These are phyloP conservation scores for Phthorimaea operculella DNA, from an alignment of 1,140 invertebrate species.

Conservation along the genomic window DNA sequence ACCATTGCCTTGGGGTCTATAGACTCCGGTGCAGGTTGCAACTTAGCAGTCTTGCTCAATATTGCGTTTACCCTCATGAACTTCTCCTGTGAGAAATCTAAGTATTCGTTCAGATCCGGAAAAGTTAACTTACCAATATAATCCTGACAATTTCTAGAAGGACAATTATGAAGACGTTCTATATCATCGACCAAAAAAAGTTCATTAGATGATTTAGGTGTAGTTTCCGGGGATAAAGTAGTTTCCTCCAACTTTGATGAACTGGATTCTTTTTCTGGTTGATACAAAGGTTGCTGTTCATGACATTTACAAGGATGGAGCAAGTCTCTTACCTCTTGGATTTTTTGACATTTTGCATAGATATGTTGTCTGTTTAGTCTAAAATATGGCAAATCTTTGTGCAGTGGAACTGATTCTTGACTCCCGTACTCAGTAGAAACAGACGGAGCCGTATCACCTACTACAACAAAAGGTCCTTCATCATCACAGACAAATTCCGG, in stretches of 20 bases:
- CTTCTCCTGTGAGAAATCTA: slow-evolving; percentile 51
- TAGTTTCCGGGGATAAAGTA: not conserved
- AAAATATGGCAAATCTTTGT: slow-evolving; percentile 46
- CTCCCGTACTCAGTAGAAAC: slow-evolving; percentile 39
- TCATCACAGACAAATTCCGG: slow-evolving; percentile 21
- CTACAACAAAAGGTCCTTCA: slow-evolving; percentile 37
- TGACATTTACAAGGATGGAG: slow-evolving; percentile 41
- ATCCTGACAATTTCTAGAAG: slow-evolving; percentile 32
- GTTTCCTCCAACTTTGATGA: not conserved
- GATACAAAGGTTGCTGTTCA: slow-evolving; percentile 3
- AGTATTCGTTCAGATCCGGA: slow-evolving; percentile 35
- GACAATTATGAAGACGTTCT: slow-evolving; percentile 36
- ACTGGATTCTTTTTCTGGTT: not conserved
- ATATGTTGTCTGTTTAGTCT: slow-evolving; percentile 43
- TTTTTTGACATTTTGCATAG: slow-evolving; percentile 56
- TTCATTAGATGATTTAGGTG: slow-evolving; percentile 21
- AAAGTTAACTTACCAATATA: slow-evolving; percentile 27
- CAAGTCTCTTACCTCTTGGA: slow-evolving; percentile 43
- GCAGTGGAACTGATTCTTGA: slow-evolving; percentile 40
- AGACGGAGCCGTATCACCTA: slow-evolving; percentile 37
- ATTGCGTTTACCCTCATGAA: slow-evolving; percentile 37
- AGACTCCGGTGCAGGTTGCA: slow-evolving; percentile 16
- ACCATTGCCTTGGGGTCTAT: slow-evolving; percentile 32
- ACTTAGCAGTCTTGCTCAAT: slow-evolving; percentile 19
- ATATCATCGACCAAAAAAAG: slow-evolving; percentile 30